A percentile compares a stretch with the other conserved stretches of the same genome.
Evolutionary conservation across 2,797 vertebrate species (phyloP).

Genomic region (Lithobates sylvaticus): DNA sequence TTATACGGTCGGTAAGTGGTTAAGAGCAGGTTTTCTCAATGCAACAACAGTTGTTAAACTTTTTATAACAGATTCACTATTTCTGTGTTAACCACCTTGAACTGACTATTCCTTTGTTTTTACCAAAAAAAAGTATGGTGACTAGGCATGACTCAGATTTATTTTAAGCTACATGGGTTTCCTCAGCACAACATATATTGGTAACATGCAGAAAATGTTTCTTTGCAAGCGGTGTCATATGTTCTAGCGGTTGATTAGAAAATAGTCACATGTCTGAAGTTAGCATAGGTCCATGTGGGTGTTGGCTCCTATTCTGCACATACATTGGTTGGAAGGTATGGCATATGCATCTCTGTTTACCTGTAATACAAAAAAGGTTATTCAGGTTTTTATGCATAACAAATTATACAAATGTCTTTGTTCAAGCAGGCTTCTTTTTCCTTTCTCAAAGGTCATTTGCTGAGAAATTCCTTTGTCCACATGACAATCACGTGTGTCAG

Average conservation of each 20-base stretch:
- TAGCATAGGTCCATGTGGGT: neutral
- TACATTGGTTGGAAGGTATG: conserved; percentile 4
- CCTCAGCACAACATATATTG: too few species aligned
- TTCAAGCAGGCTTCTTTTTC: neutral
- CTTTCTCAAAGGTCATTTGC: conserved; percentile 39
- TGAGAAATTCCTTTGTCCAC: conserved; percentile 53
- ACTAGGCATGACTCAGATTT: too few species aligned
- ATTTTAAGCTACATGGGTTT: too few species aligned
- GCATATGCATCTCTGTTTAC: neutral
- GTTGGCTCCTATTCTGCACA: neutral
- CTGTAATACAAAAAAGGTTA: neutral
- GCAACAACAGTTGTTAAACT: too few species aligned
- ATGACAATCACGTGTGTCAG: conserved; percentile 46
- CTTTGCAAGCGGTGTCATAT: neutral
- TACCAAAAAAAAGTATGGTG: too few species aligned
- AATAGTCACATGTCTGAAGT: neutral
- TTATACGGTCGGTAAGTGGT: too few species aligned
- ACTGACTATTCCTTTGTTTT: too few species aligned
- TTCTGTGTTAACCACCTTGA: too few species aligned
- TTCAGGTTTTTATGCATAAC: neutral
- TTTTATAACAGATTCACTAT: too few species aligned
- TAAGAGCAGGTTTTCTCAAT: too few species aligned
- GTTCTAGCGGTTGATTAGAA: neutral
- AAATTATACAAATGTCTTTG: conserved; percentile 17
- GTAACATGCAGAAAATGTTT: neutral